Base-by-base conservation (phyloP, 2,888 invertebrate genomes). In the Amblyteles armatorius region DNA sequence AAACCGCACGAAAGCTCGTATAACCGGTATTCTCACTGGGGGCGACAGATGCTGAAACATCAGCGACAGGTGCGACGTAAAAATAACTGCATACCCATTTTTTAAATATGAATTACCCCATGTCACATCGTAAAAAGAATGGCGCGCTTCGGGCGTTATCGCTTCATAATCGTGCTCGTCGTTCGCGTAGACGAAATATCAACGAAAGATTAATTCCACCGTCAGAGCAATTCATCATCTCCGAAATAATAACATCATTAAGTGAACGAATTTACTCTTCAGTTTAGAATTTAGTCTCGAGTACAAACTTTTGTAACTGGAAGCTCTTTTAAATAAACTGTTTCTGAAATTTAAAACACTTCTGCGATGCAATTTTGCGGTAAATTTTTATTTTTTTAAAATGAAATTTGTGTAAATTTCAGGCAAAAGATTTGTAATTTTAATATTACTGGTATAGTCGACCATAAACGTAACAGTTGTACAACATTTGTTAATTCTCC, bases 31-130 rank as follows among this genome's bases (percentile, higher is more conserved):
- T 44, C 48, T 48, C 60, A 60, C 44, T 44, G 63, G 40, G 48
- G 26, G 63, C 60, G 74, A 74, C 60, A 69, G 69, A 26, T 69
- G 55, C 29, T 69, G 69, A 69, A 69, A 57, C 36, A 6, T 13
- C 55, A n/a, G 44, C 57, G 69, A 60, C 69, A 63, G 74, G 74
- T 74, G 74, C 82, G 84, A 71, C 52, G 52, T 67, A 77, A 81
- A 86, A 86, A 87, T 83, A 77, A 73, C 60, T 71, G 78, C 65
- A 55, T 68, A 55, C 36, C 19, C 40, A 13, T 78, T 16, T 36
- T 22, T 22, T 36, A 2, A 16, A 6, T 52, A 78, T 22, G n/a
- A 19, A 48, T 44, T 5, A 11, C 29, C 60, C 16, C 60, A 29
- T 33, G 60, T 63, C 60, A 63, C 60, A 6, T 29, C 60, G 33